Evolutionary conservation across 2,797 vertebrate species (phyloP).

Genomic region (Hippoglossus hippoglossus): DNA sequence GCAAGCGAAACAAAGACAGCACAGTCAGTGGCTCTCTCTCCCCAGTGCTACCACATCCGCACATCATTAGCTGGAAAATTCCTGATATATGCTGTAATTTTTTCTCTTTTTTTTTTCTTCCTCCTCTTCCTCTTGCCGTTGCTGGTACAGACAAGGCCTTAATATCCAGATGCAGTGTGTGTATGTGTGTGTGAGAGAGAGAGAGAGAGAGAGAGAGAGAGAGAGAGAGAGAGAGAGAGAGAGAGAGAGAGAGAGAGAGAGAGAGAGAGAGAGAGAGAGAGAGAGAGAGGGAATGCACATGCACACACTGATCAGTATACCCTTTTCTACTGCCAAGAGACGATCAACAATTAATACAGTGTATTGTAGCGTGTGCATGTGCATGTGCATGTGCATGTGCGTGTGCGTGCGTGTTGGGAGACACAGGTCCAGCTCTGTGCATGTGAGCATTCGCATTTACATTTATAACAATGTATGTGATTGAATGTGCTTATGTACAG

Average conservation of each 20-base stretch:
- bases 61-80: constrained; percentile 99
- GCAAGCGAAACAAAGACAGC: constrained; percentile 97
- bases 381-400: neutral
- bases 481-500: constrained; percentile 22
- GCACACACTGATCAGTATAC: constrained; percentile 81
- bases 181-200: constrained; percentile 40
- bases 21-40: constrained; percentile 98
- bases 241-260: constrained; percentile 10
- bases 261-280: too few species aligned
- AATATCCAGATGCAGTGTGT: constrained; percentile 91
- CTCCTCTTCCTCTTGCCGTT: constrained; percentile 59
- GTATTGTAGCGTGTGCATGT: constrained; percentile 7
- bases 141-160: constrained; percentile 90
- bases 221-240: neutral
- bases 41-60: constrained; percentile 98
- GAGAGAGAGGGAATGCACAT: constrained; percentile 22
- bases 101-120: constrained; percentile 63
- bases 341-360: constrained; percentile 87
- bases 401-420: too few species aligned
- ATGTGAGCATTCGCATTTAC: constrained; percentile 31
- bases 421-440: neutral
- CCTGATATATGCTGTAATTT: constrained; percentile 99
- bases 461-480: constrained; percentile 2
- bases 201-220: too few species aligned
- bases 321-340: constrained; percentile 81